Evolutionary conservation across 2,888 invertebrate genomes (phyloP), one percentile per base, ranked within the genome.

Genomic region (Dicyrtomina minuta): DNA sequence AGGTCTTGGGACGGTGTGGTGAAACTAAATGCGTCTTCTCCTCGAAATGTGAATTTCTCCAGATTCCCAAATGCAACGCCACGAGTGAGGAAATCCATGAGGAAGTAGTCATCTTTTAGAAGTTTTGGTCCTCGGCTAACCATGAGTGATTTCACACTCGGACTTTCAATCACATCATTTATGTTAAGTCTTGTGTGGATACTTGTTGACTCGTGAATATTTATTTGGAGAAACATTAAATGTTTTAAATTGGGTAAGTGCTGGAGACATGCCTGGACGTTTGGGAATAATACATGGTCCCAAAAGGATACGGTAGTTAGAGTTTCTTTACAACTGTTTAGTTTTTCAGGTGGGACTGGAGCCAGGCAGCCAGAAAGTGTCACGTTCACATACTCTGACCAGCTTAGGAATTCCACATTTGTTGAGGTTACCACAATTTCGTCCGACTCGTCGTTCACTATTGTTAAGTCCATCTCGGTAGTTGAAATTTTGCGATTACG

Each of bases 81-180:
- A 4, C 64, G 17, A 15, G 64, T 64, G 24, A 64, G 53, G 39
- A 53, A 64, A n/a, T 64, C 64, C 2, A 64, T n/a, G 41, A 64
- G 53, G 41, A 39, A 64, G 41, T 64, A 64, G 20, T 64, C 64
- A 64, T 64, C 64, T n/a, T 53, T 64, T 33, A 10, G 26, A 15
- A 64, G 53, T 8, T 41, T 17, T 0, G 64, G 64, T 24, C 51
- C 33, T 53, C 27, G 33, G 2, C 33, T 24, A 20, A 64, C 41
- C 22, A 26, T 15, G 15, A 64, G 15, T 15, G 26, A 20, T 15
- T 55, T 27, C 41, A 64, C 3, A 15, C 39, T 33, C 15, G 53
- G 15, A 10, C 20, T 17, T 41, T 64, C 26, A 12, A 64, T 33
- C 13, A 17, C 10, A 12, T 22, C 22, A 2, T 24, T 17, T 44